Conservation (phyloP, 1,140 invertebrate genomes). For the Sitophilus oryzae region DNA sequence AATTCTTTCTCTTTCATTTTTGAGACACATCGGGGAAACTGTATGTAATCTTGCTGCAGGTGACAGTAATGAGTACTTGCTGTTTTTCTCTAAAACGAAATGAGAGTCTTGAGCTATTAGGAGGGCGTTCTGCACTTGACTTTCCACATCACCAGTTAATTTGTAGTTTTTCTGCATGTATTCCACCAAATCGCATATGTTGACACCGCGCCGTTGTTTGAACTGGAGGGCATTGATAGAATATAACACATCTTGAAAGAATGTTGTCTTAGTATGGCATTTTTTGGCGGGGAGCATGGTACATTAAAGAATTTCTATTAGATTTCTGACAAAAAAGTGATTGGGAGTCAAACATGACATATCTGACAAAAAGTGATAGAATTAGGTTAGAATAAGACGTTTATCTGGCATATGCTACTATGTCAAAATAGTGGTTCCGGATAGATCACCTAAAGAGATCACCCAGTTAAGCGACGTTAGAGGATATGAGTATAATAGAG, state of each 20-base stretch:
- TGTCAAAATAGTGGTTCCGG: too few relatives aligned
- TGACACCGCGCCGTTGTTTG: slow-evolving; percentile 9
- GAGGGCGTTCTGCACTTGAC: slow-evolving; percentile 22
- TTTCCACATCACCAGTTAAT: slow-evolving; percentile 21
- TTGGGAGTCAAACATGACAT: too few relatives aligned
- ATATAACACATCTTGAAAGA: slow-evolving; percentile 19
- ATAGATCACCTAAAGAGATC: too few relatives aligned
- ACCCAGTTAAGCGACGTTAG: too few relatives aligned
- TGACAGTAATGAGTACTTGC: slow-evolving; percentile 19
- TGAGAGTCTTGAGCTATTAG: slow-evolving; percentile 12
- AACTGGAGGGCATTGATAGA: slow-evolving; percentile 19
- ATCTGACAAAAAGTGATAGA: too few relatives aligned
- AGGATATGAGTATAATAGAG: too few relatives aligned
- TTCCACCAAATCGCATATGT: slow-evolving; percentile 18
- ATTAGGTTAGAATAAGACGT: too few relatives aligned
- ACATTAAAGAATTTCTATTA: neutral
- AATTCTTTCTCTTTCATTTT: slow-evolving; percentile 22
- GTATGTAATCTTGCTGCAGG: slow-evolving; percentile 25
- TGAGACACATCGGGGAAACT: slow-evolving; percentile 14
- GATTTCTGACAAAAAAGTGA: too few relatives aligned
- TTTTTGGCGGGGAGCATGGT: slow-evolving; percentile 9
- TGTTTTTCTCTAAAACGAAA: slow-evolving; percentile 17
- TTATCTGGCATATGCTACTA: too few relatives aligned
- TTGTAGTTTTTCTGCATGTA: slow-evolving; percentile 18
- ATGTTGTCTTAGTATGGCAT: slow-evolving; percentile 19